Percentiles rank a stretch among this genome's conserved stretches.
phyloP scores from a whole-genome alignment of 2,888 invertebrate genomes.

The Drosophila borealis region DNA sequence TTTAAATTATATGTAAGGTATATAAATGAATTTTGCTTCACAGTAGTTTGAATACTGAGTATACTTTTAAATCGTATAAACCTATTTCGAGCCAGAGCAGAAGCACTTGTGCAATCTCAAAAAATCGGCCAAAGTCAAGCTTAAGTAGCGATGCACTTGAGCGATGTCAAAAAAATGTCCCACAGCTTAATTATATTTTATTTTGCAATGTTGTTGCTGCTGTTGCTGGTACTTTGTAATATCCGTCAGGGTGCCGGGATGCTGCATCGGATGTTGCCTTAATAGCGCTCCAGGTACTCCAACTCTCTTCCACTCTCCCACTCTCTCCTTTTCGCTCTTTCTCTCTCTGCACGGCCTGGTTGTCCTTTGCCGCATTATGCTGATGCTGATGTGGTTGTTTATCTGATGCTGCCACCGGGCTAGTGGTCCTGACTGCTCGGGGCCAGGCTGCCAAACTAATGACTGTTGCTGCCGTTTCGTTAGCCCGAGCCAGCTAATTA shows the following conservation, averaged over 20 bases:
- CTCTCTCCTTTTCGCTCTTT: neutral
- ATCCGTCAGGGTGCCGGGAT: conserved; percentile 49
- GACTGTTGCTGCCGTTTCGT: conserved; percentile 67
- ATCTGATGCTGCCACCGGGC: conserved; percentile 59
- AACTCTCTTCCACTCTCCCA: conserved; percentile 3
- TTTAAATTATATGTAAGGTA: neutral
- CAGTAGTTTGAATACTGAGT: no score
- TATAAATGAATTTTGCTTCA: no score
- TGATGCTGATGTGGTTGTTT: conserved; percentile 63
- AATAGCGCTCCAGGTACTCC: conserved; percentile 53
- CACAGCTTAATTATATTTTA: conserved; percentile 62
- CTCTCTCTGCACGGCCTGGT: conserved; percentile 7
- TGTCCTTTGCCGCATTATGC: conserved; percentile 63
- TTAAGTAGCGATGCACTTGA: conserved; percentile 33
- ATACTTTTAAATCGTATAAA: no score
- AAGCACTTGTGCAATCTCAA: conserved; percentile 18
- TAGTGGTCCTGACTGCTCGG: conserved; percentile 24
- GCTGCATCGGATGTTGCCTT: conserved; percentile 66
- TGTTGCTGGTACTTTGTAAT: conserved; percentile 58
- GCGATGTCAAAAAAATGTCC: conserved; percentile 26
- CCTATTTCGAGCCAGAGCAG: conserved; percentile 32
- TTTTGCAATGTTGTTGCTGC: conserved; percentile 24
- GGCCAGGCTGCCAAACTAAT: conserved; percentile 62
- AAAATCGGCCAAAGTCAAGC: conserved; percentile 54
- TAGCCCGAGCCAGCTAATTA: conserved; percentile 65